Evolutionary conservation across 30 jellyfish, hydroid and myxozoan species (phyloP), one percentile per base, ranked within the genome.

Genomic region (Cassiopea xamachana): DNA sequence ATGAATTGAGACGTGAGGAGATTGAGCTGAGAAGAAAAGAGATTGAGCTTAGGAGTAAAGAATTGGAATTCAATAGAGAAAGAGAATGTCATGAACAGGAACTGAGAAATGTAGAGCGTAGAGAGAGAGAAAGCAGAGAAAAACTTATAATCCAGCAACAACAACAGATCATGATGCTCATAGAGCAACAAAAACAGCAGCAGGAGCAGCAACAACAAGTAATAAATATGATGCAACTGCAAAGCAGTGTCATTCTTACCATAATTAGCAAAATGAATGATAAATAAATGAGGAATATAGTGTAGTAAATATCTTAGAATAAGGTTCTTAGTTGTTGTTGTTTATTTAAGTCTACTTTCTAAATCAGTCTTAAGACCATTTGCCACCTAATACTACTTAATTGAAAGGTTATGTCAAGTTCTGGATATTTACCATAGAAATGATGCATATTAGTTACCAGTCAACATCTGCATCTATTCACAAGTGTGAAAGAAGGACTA

Each of bases 91-190:
- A 55, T 55, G 81, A 73, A 73, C 4, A 73, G 51, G 51, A 14
- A 10, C 48, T 27, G 19, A 13, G 81, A 73, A 43, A 5, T 69
- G 48, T 43, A 14, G 48, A 43, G 48, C 7, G 48, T 0, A 69
- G 78, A 43, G 78, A 18, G 48, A 69, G 48, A 69, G 48, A 43
- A 69, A 69, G 78, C 48, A 73, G 81, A 73, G 81, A 27, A 10
- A 55, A 55, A 6, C 7, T 55, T 6, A 55, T 55, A 55, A 55
- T 55, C 12, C 64, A 55, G 64, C 64, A 55, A 10, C 64, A 55
- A 55, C 64, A 55, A 10, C 64, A 55, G 64, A 55, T 55, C 64
- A 55, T 55, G 64, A 55, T 55, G 64, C 64, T 55, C 7, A 6
- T 55, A 10, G 10, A 55, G 12, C 64, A 55, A 55, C 64, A 55